Base-by-base conservation (phyloP, 1,140 invertebrate genomes). In the Pararge aegeria region DNA sequence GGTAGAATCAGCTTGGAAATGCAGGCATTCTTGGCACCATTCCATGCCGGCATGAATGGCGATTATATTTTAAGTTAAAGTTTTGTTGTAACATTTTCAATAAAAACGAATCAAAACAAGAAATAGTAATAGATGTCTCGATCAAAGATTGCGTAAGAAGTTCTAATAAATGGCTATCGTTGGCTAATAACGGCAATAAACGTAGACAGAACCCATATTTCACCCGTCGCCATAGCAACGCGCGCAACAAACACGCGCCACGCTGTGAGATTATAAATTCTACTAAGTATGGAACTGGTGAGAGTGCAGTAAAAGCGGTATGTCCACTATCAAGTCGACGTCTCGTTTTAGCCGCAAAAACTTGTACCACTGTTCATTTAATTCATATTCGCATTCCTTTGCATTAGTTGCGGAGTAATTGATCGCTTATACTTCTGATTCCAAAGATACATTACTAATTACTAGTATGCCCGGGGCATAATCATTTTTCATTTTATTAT, bases 161-260 rank as follows among this genome's bases (percentile, higher is more conserved):
- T 49, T 48, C 40, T 61, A 80, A 80, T 78, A 70, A 84, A 81
- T 76, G 76, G 73, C 65, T 77, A 80, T 80, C 79, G 78, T 78
- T 76, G 70, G 64, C 70, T 81, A 78, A 80, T 84, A 79, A 80
- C 75, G 59, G 75, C 73, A 71, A 78, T 79, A 75, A 79, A 70
- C 71, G 66, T 70, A 80, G 78, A 79, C 78, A 67, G 62, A 64
- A 73, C 55, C 75, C 75, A 83, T 85, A 86, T 83, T 84, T 86
- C 76, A 85, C 75, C 62, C 62, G 83, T 86, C 59, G 74, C 69
- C 72, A 77, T 82, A 66, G 75, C 72, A 76, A 88, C 85, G 42
- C 85, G 42, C 66, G 73, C 57, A 67, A 79, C 77, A 86, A 88
- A 84, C 78, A 83, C 64, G 69, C 55, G 40, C 49, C 34, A 37